Conservation (phyloP, 2,888 invertebrate species). For the Orthosia gracilis region DNA sequence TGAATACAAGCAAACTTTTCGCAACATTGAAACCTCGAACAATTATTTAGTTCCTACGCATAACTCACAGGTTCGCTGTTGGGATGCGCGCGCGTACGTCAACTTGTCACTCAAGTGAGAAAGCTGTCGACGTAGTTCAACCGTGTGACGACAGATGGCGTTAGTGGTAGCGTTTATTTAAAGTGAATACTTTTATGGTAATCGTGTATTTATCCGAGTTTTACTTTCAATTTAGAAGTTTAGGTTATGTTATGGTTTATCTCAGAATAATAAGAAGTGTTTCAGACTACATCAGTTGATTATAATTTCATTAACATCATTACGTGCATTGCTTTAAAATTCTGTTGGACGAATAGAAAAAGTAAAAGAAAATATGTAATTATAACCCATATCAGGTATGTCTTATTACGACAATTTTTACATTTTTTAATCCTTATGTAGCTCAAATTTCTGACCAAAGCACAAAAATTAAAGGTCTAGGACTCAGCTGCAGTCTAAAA, state of each 20-base stretch:
- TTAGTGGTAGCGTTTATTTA: constrained; percentile 66
- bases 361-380: not conserved
- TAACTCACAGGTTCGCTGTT: constrained; percentile 49
- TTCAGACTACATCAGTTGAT: not conserved
- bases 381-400: no score
- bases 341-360: not conserved
- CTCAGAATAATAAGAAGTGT: not conserved
- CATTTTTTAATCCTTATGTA: no score
- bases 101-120: constrained; percentile 73
- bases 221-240: not conserved
- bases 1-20: not conserved
- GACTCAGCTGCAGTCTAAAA: no score
- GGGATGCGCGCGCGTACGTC: constrained; percentile 69
- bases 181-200: not conserved
- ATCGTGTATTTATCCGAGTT: not conserved
- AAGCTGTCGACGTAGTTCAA: constrained; percentile 73
- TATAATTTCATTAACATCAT: not conserved
- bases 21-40: not conserved
- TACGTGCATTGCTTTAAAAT: not conserved
- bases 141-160: constrained; percentile 77
- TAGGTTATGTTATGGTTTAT: not conserved
- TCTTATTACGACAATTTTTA: no score
- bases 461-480: no score
- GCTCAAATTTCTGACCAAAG: no score
- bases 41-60: constrained; percentile 23